phyloP scores from a whole-genome alignment of 2,797 vertebrate species.

The Pipistrellus kuhlii region DNA sequence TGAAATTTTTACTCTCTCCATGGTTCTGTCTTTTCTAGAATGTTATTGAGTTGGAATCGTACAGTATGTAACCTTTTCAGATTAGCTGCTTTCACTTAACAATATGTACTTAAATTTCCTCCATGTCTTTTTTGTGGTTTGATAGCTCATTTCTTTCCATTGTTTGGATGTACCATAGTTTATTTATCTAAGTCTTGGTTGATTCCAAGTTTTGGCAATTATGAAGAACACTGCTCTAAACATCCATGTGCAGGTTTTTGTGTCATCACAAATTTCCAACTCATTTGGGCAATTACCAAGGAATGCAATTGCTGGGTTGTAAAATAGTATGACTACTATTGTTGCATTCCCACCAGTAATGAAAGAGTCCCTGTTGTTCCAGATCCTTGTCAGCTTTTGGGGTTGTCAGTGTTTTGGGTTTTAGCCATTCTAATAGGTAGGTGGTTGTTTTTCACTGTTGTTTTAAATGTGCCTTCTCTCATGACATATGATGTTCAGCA shows the following conservation, averaged over 20 bases:
- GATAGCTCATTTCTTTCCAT: neutral
- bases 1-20: neutral
- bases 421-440: neutral
- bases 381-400: neutral
- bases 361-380: neutral
- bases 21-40: constrained; percentile 44
- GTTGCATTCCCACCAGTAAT: neutral
- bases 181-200: neutral
- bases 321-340: neutral
- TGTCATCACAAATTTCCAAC: neutral
- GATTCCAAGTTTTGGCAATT: neutral
- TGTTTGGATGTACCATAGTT: neutral
- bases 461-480: neutral
- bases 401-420: neutral
- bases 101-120: constrained; percentile 7
- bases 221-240: constrained; percentile 29
- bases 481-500: neutral
- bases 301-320: neutral
- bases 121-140: neutral
- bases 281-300: neutral
- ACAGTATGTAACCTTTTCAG: neutral
- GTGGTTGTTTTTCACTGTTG: neutral
- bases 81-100: constrained; percentile 3
- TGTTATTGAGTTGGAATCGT: neutral
- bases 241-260: neutral